Evolutionary conservation across 2,113 vertebrate genomes (phyloP).

Genomic region (Aptenodytes patagonicus): DNA sequence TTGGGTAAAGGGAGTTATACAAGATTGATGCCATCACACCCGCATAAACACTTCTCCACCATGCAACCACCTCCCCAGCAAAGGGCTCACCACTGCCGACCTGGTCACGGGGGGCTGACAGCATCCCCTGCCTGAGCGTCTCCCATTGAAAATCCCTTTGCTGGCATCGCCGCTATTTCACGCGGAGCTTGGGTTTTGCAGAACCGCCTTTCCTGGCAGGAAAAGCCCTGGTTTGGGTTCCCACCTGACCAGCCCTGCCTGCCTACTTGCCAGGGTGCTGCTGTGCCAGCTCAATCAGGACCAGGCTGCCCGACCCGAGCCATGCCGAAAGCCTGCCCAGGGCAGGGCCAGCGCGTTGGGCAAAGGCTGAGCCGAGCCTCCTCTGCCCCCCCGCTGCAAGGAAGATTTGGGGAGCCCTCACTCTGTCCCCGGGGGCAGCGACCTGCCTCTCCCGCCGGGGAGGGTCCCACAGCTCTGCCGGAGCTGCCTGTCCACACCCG

Average conservation of each 20-base stretch:
- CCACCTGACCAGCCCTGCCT: neutral
- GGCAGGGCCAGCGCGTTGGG: rapidly evolving
- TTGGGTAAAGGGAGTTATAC: neutral
- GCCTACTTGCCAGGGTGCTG: neutral
- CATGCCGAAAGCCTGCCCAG: neutral
- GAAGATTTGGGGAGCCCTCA: neutral
- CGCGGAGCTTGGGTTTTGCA: rapidly evolving
- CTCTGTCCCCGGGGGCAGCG: neutral
- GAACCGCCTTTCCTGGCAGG: neutral
- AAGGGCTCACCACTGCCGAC: neutral
- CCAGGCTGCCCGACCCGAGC: neutral
- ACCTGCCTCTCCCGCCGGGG: neutral
- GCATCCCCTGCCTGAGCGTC: neutral
- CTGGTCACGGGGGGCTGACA: rapidly evolving
- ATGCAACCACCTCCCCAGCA: neutral
- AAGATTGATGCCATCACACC: neutral
- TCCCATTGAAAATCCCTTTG: neutral
- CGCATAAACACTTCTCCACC: neutral
- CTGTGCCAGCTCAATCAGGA: neutral
- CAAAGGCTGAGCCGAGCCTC: neutral
- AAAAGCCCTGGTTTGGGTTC: neutral
- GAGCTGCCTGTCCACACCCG: neutral
- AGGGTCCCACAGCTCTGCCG: neutral
- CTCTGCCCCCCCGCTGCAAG: rapidly evolving
- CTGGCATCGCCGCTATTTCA: neutral